Conservation (phyloP, 2,113 vertebrate species). For the Gallinago media region DNA sequence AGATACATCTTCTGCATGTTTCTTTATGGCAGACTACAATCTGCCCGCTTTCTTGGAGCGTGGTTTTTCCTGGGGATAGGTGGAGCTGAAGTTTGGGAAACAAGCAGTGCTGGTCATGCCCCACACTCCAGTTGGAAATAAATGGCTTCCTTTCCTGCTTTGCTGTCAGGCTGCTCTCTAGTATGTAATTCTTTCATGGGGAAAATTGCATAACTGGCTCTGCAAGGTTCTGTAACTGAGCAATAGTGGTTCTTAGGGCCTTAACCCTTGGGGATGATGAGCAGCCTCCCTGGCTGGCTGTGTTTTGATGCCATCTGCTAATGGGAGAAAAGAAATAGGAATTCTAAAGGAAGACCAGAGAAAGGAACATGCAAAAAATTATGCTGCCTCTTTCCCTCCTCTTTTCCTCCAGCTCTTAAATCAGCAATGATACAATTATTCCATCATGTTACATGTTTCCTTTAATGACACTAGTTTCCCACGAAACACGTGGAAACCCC, state of each 20-base stretch:
- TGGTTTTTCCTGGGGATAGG: background rate
- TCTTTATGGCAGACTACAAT: accelerated
- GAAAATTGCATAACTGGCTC: background rate
- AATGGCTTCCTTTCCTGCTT: background rate
- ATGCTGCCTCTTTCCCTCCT: background rate
- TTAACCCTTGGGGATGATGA: background rate
- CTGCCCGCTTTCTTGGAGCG: background rate
- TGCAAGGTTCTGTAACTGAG: slow-evolving; percentile 2
- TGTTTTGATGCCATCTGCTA: background rate
- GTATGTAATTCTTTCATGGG: background rate
- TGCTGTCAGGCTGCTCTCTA: background rate
- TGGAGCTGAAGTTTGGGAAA: background rate
- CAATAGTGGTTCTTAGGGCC: background rate
- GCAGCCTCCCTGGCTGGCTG: background rate
- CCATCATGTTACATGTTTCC: background rate
- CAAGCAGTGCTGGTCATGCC: background rate
- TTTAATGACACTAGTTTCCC: background rate
- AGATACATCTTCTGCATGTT: accelerated
- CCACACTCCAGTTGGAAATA: background rate
- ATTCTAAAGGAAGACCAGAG: background rate
- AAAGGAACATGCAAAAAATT: background rate
- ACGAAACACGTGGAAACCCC: background rate
- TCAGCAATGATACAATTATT: background rate
- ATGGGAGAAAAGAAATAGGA: background rate
- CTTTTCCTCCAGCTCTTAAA: background rate